Conservation (phyloP, 2,113 vertebrate species). For the human region DNA sequence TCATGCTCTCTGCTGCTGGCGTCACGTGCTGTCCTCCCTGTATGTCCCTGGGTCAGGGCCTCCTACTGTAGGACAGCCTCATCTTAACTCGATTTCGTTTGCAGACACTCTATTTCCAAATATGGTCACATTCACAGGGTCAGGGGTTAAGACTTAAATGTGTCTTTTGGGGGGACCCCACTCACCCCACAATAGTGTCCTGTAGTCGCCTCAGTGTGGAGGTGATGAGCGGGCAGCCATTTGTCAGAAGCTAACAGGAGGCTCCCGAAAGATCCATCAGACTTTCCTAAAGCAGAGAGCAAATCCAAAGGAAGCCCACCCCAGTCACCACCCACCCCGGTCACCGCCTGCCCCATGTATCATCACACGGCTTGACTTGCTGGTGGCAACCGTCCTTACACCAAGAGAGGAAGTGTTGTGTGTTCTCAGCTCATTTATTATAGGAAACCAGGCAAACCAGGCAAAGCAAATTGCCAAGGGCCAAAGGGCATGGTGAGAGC, state of each 20-base stretch:
- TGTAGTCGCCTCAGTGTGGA: background rate
- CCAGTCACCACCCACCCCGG: too few species aligned
- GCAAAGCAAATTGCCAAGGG: background rate
- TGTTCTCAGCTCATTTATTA: background rate
- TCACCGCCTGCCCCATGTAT: too few species aligned
- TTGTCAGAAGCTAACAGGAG: background rate
- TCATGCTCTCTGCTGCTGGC: background rate
- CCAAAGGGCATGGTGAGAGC: background rate
- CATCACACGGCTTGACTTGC: too few species aligned
- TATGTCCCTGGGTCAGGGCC: background rate
- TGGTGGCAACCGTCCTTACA: background rate
- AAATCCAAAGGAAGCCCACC: background rate
- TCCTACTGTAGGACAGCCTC: fast-evolving
- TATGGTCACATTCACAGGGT: too few species aligned
- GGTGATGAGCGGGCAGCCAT: background rate
- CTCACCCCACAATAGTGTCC: background rate
- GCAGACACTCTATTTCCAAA: background rate
- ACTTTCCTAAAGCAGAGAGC: background rate
- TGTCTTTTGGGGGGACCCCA: background rate
- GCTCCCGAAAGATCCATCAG: too few species aligned
- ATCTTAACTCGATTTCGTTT: background rate
- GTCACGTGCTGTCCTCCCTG: fast-evolving
- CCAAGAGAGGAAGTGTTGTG: background rate
- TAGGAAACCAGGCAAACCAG: background rate
- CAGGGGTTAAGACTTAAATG: background rate